Base-by-base conservation (phyloP, 2,888 invertebrate genomes). In the Stenolophus ochropezus region DNA sequence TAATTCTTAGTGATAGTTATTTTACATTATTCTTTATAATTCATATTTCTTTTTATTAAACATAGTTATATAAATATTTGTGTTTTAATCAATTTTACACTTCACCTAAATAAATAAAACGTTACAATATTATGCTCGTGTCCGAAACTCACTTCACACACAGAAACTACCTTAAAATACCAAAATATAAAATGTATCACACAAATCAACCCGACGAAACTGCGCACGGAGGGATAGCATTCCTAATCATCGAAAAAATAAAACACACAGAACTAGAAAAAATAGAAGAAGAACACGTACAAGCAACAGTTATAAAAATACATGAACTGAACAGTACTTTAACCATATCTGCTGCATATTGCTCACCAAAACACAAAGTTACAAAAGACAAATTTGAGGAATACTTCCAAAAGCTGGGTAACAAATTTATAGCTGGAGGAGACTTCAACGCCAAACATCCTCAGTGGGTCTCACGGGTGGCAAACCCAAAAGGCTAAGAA, bases 351-450 rank as follows among this genome's bases (percentile, higher is more conserved):
- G 83, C 85, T 18, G 82, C 83, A 27, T 85, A 86, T 27, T 85
- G 83, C 5, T 85, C 85, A 4, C 84, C 85, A 2, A 85, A 83
- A 20, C 84, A 85, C 58, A 80, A 23, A 25, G 82, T 84, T 3
- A 83, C 83, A 51, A 33, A n/a, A 33, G 33, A 33, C 4, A 47
- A 47, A 47, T 4, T 47, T 47, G 47, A 47, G 14, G 8, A 47
- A 2, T 47, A 47, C 8, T 47, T 6, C 47, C n/a, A n/a, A n/a
- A n/a, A n/a, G n/a, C n/a, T n/a, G n/a, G n/a, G n/a, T n/a, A n/a
- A n/a, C n/a, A n/a, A n/a, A n/a, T n/a, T n/a, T n/a, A n/a, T n/a
- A n/a, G n/a, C n/a, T n/a, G n/a, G n/a, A n/a, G n/a, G n/a, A n/a
- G n/a, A n/a, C n/a, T n/a, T n/a, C n/a, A n/a, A n/a, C n/a, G n/a